Evolutionary conservation across 1,140 invertebrate species (phyloP).

Genomic region (Bombyx mori): DNA sequence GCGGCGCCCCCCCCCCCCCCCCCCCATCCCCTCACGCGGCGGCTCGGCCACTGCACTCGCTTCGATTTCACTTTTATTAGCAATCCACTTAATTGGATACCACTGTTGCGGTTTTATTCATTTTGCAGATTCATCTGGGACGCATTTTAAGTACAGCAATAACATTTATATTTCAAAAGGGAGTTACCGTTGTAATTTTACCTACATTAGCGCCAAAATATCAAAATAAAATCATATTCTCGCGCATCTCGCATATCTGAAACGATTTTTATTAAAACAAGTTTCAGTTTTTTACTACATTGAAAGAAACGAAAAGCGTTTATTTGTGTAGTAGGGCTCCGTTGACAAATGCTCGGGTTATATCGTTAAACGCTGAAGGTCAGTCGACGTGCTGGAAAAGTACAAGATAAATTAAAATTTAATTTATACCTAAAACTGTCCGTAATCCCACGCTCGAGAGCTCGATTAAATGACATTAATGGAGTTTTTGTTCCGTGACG

Average conservation of each 20-base stretch:
- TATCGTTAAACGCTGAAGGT: slow-evolving; percentile 54
- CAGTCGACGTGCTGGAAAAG: slow-evolving; percentile 46
- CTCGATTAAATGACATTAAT: slow-evolving; percentile 52
- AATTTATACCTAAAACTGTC: slow-evolving; percentile 56
- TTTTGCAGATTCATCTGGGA: slow-evolving; percentile 56
- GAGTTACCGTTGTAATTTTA: no score
- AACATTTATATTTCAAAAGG: background rate
- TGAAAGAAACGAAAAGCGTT: slow-evolving; percentile 20
- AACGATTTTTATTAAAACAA: no score
- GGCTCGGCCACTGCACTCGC: slow-evolving; percentile 63
- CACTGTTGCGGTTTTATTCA: slow-evolving; percentile 65
- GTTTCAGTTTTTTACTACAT: no score
- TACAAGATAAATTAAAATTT: slow-evolving; percentile 51
- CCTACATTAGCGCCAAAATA: no score
- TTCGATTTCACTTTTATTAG: slow-evolving; percentile 71
- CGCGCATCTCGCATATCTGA: no score
- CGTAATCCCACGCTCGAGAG: slow-evolving; percentile 57
- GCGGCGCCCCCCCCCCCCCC: slow-evolving; percentile 10
- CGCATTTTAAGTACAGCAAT: slow-evolving; percentile 28
- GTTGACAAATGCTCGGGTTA: slow-evolving; percentile 42
- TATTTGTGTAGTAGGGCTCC: slow-evolving; percentile 27
- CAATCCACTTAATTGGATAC: slow-evolving; percentile 69
- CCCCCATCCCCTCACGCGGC: slow-evolving; percentile 16
- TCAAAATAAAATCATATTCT: no score
- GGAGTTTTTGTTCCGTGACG: slow-evolving; percentile 33